phyloP scores from a whole-genome alignment of 2,113 vertebrate genomes.

The Tinamus guttatus region DNA sequence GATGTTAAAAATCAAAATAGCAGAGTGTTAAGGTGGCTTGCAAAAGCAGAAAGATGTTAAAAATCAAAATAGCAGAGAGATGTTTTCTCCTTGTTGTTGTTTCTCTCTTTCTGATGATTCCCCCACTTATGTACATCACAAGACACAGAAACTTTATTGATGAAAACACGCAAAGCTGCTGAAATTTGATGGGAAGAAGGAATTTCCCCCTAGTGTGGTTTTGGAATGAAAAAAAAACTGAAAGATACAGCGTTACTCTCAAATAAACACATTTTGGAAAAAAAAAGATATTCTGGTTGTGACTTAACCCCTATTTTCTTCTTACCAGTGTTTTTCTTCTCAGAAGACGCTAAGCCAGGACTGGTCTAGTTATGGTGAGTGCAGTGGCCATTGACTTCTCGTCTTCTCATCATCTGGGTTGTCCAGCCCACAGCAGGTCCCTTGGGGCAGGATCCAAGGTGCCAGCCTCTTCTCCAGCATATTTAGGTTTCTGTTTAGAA shows the following conservation, averaged over 20 bases:
- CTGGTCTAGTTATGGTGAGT: neutral
- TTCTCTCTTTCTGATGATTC: neutral
- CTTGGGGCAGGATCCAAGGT: no score
- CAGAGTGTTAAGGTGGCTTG: neutral
- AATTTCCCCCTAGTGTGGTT: neutral
- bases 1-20: neutral
- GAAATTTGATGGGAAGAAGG: neutral
- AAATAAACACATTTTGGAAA: neutral
- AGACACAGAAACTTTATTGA: neutral
- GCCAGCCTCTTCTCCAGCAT: neutral
- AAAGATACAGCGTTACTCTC: neutral
- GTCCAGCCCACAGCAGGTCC: no score
- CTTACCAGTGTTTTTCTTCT: neutral
- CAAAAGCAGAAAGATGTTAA: neutral
- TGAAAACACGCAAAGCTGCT: neutral
- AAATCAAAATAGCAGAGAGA: neutral
- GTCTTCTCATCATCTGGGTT: no score
- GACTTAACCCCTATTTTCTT: neutral
- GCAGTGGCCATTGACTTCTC: no score
- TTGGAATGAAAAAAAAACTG: neutral
- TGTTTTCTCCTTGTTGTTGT: neutral
- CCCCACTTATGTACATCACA: neutral
- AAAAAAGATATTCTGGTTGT: accelerated
- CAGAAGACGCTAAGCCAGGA: accelerated
- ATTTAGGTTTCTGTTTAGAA: neutral